Conservation (phyloP, 2,113 vertebrate genomes). For the Malurus alboscapulatus region DNA sequence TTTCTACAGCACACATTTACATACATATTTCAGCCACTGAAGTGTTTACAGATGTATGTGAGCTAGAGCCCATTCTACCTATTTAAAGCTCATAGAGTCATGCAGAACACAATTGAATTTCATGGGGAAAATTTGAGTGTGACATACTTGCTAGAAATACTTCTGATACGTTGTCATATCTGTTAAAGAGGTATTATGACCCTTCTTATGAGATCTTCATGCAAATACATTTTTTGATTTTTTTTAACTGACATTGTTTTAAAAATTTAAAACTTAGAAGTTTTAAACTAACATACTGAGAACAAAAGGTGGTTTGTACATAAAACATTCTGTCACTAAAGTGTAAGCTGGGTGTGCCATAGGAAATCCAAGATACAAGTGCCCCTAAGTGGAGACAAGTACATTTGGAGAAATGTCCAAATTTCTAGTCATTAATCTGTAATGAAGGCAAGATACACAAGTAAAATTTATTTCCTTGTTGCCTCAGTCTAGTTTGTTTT, state of each 20-base stretch:
- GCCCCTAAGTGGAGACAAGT: neutral
- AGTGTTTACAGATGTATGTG: neutral
- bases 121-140: accelerated
- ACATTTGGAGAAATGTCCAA: neutral
- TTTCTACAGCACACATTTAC: neutral
- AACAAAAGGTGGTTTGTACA: neutral
- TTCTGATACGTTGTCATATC: neutral
- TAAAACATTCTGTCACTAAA: neutral
- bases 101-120: neutral
- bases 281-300: neutral
- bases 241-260: neutral
- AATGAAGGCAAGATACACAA: neutral
- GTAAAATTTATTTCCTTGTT: neutral
- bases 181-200: neutral
- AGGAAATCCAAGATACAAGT: neutral
- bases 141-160: neutral
- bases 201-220: neutral
- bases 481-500: neutral
- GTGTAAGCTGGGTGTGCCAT: neutral
- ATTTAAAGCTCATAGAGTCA: neutral
- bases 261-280: neutral
- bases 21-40: neutral
- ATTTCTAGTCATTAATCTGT: neutral
- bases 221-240: neutral
- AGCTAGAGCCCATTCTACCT: neutral